phyloP scores from a whole-genome alignment of 2,888 invertebrate species.

The Liopterus haemorrhoidalis region DNA sequence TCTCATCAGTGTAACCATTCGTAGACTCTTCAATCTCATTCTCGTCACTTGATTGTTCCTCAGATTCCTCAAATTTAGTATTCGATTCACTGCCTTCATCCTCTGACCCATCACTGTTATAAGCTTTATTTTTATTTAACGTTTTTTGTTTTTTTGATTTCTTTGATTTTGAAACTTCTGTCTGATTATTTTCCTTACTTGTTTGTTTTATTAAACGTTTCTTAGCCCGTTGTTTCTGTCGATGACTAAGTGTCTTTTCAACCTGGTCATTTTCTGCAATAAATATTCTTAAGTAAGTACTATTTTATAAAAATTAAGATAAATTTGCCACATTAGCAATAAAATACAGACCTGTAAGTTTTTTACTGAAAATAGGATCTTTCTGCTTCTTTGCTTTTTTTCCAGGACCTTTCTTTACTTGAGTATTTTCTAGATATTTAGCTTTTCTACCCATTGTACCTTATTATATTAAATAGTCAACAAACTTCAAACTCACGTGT shows the following conservation, averaged over 20 bases:
- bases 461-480: neutral
- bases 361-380: constrained; percentile 65
- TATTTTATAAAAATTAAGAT: constrained; percentile 20
- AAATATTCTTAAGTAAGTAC: constrained; percentile 6
- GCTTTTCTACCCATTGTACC: constrained; percentile 78
- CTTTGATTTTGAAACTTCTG: constrained; percentile 35
- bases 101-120: constrained; percentile 32
- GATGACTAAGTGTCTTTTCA: constrained; percentile 59
- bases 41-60: constrained; percentile 44
- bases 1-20: constrained; percentile 59
- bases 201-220: constrained; percentile 37
- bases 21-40: constrained; percentile 27
- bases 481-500: constrained; percentile 11
- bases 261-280: constrained; percentile 46
- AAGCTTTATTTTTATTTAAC: constrained; percentile 32
- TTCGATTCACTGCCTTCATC: constrained; percentile 30
- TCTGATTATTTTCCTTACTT: constrained; percentile 32
- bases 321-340: constrained; percentile 8
- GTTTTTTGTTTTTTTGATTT: constrained; percentile 35
- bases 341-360: constrained; percentile 44
- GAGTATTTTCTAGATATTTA: constrained; percentile 63
- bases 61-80: constrained; percentile 30
- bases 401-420: constrained; percentile 76
- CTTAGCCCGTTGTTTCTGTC: constrained; percentile 58
- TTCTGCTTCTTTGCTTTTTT: constrained; percentile 82